A percentile compares a stretch with the other conserved stretches of the same genome.
phyloP scores from a whole-genome alignment of 2,797 vertebrate genomes.

The Fistularia commersonii region DNA sequence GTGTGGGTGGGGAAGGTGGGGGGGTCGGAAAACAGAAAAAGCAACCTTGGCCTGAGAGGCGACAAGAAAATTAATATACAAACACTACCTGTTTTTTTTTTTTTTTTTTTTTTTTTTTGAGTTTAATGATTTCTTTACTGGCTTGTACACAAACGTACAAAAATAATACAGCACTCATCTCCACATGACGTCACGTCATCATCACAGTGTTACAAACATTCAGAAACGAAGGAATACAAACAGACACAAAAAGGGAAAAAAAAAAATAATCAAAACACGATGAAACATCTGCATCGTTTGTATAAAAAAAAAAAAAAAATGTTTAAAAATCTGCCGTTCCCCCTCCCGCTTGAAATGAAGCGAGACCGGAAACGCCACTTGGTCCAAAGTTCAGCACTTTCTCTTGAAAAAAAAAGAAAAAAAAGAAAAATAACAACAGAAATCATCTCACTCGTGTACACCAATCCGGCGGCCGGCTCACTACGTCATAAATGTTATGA shows the following conservation, averaged over 20 bases:
- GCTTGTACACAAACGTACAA: slow-evolving; percentile 85
- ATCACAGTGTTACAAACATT: slow-evolving; percentile 86
- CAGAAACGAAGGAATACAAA: slow-evolving; percentile 63
- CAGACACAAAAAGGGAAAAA: slow-evolving; percentile 28
- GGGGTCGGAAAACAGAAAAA: too few species aligned
- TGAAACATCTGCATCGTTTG: slow-evolving; percentile 74
- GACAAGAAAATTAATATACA: slow-evolving; percentile 53
- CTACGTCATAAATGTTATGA: slow-evolving; percentile 99
- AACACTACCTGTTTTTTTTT: slow-evolving; percentile 43
- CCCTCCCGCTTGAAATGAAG: slow-evolving; percentile 73
- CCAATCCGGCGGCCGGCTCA: slow-evolving; percentile 74
- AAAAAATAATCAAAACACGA: slow-evolving; percentile 61
- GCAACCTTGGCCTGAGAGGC: slow-evolving; percentile 3
- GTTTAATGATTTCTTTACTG: slow-evolving; percentile 87
- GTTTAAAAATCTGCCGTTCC: slow-evolving; percentile 63
- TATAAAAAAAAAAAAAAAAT: too few species aligned
- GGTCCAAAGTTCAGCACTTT: slow-evolving; percentile 71
- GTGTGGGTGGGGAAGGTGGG: too few species aligned
- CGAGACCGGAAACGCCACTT: slow-evolving; percentile 72
- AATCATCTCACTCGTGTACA: slow-evolving; percentile 73
- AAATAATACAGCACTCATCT: slow-evolving; percentile 84
- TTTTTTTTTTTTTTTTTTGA: too few species aligned
- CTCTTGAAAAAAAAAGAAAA: slow-evolving; percentile 13
- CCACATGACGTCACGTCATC: slow-evolving; percentile 72
- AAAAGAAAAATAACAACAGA: slow-evolving; percentile 34